Evolutionary conservation across 1,140 invertebrate species (phyloP), one percentile per base, ranked within the genome.

Genomic region (Danaus melanippus): DNA sequence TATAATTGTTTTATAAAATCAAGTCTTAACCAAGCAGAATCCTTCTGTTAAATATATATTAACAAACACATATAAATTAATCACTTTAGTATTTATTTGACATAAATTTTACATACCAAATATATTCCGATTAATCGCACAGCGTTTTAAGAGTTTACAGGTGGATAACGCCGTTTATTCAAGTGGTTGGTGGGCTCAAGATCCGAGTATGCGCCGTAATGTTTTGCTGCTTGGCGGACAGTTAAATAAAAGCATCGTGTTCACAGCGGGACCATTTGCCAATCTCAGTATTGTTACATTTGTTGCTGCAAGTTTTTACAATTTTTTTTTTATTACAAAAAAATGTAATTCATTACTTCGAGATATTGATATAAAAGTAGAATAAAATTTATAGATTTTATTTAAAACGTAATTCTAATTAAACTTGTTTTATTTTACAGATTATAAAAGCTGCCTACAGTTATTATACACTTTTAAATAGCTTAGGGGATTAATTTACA

Each of bases 221-320:
- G 48, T 79, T 1, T 10, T 65, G 0, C 46, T 84, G 2, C 68
- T 84, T 3, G 71, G 62, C 5, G 76, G 71, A 0, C 69, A 80
- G 39, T 61, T 84, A 0, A 70, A 74, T 11, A 74, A 52, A 21
- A 60, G 46, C 1, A 62, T 82, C 6, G 51, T 73, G 0, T 84
- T 84, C 46, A 73, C 65, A 8, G 78, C 80, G 17, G 76, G 78
- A 0, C 80, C 78, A 1, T 84, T 84, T 15, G 71, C 75, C 15
- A 58, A 60, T 4, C 60, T 84, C 0, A 73, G 66, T 12, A 48
- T 80, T 10, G 48, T 75, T 52, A 79, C 77, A 39, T 81, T 83
- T 72, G 53, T 81, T 53, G 53, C 66, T 10, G 79, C 79, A 71
- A 62, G 71, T 67, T 3, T 4, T 32, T 0, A 1, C 0, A 7